phyloP scores from a whole-genome alignment of 2,888 invertebrate genomes.

The Stratiomys singularior region DNA sequence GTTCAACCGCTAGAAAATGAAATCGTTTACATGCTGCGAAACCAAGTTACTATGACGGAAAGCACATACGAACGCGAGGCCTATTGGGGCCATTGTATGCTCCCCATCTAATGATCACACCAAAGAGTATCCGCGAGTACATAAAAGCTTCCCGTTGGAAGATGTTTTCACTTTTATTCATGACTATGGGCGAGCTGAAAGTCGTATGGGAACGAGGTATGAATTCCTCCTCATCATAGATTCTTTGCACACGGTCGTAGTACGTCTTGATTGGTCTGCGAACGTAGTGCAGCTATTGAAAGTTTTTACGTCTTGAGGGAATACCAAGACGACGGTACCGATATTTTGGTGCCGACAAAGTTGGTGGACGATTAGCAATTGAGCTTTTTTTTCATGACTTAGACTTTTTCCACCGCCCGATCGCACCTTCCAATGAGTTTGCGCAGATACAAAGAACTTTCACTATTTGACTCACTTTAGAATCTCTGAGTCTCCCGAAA shows the following conservation, averaged over 20 bases:
- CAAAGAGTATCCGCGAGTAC: not conserved
- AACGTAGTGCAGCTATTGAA: not conserved
- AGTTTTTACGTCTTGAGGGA: not conserved
- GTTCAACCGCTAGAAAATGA: slow-evolving; percentile 26
- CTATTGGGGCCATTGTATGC: not conserved
- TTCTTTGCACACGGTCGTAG: not conserved
- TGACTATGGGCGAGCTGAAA: slow-evolving; percentile 13
- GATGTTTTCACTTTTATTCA: slow-evolving; percentile 40
- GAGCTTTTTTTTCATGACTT: too few species aligned
- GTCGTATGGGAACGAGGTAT: slow-evolving; percentile 25
- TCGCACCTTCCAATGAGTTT: too few species aligned
- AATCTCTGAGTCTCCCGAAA: too few species aligned
- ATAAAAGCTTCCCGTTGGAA: not conserved
- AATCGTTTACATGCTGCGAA: not conserved
- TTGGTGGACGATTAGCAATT: too few species aligned
- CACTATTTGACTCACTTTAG: too few species aligned
- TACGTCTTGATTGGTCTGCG: not conserved
- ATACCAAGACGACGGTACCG: not conserved
- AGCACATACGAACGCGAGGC: not conserved
- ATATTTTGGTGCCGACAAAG: too few species aligned
- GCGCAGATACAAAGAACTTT: too few species aligned
- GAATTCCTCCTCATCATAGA: not conserved
- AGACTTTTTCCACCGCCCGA: too few species aligned
- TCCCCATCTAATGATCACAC: not conserved
- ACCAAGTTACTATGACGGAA: not conserved